These are phyloP conservation scores for Haplochromis burtoni DNA, from an alignment of 2,113 vertebrate species.

Conservation along the genomic window DNA sequence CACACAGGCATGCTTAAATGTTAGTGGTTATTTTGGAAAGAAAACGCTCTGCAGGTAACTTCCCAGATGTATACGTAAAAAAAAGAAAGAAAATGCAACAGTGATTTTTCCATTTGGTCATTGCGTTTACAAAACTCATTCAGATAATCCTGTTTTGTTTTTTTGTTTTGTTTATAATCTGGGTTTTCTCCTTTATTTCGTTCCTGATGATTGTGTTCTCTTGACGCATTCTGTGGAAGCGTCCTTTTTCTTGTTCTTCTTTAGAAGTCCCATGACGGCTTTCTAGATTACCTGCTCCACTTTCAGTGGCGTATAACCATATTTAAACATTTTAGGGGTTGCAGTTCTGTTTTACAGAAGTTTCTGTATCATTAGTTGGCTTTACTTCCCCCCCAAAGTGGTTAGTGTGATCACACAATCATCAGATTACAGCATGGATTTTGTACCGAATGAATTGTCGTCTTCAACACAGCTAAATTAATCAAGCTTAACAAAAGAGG, in stretches of 20 bases:
- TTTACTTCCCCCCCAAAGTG: neutral
- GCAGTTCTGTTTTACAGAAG: slow-evolving; percentile 14
- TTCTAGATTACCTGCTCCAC: neutral
- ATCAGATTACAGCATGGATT: neutral
- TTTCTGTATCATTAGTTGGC: neutral
- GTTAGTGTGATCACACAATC: neutral
- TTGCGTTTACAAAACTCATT: neutral
- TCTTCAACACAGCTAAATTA: neutral
- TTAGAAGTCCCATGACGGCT: neutral
- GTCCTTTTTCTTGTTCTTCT: neutral
- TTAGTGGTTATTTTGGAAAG: neutral
- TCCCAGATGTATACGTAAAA: neutral
- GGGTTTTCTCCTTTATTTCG: neutral
- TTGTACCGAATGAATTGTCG: neutral
- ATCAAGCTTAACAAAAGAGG: neutral
- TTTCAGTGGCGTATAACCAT: neutral
- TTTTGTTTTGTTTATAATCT: neutral
- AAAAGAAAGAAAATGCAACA: neutral
- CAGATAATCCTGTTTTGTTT: neutral
- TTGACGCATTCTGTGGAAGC: neutral
- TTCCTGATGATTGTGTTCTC: neutral
- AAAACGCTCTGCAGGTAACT: neutral
- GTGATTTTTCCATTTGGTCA: neutral
- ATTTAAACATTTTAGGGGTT: neutral
- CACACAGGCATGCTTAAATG: neutral